Base-by-base conservation (phyloP, 2,797 vertebrate species). In the Halcyon leucocephala region DNA sequence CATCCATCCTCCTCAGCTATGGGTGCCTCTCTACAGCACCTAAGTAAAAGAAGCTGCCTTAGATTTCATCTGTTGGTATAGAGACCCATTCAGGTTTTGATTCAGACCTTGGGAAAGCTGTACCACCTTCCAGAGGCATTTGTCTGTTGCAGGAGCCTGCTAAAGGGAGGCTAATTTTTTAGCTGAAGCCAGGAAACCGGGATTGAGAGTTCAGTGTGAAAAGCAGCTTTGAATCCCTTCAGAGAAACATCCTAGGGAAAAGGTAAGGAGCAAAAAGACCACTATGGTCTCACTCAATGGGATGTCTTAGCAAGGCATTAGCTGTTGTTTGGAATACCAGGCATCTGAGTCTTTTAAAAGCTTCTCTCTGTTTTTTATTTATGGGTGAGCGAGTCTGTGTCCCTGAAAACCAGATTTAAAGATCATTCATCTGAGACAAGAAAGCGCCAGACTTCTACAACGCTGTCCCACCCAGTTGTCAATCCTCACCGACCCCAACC, bases 311-410 rank as follows among this genome's bases (percentile, higher is more conserved):
- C 64, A 29, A 95, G 82, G 44, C 64, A 33, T 64, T 91, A 48
- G 6, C 48, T 89, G 58, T 79, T 80, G 60, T 83, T 89, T 67
- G 78, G 81, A 95, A 97, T 89, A 95, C 83, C 92, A 91, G 88
- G 66, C 83, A 33, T 96, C 64, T 92, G 90, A 95, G 83, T 84
- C 67, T 94, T 89, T 84, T 89, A 89, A 95, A 94, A 96, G 78
- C 81, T 82, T 76, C 93, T 92, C 92, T 96, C 95, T 96, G 94
- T 80, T 97, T 97, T 93, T 96, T 96, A 96, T 94, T 94, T 96
- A 69, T 24, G 0, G 94, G 89, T 62, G 89, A 93, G 80, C 39
- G 82, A 94, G 67, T 81, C 83, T 96, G 94, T 93, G 84, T 91
- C 88, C 94, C 86, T 86, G 93, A 96, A 96, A 94, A 93, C 72